Base-by-base conservation (phyloP, 2,888 invertebrate species). In the Orthonychiurus folsomi region DNA sequence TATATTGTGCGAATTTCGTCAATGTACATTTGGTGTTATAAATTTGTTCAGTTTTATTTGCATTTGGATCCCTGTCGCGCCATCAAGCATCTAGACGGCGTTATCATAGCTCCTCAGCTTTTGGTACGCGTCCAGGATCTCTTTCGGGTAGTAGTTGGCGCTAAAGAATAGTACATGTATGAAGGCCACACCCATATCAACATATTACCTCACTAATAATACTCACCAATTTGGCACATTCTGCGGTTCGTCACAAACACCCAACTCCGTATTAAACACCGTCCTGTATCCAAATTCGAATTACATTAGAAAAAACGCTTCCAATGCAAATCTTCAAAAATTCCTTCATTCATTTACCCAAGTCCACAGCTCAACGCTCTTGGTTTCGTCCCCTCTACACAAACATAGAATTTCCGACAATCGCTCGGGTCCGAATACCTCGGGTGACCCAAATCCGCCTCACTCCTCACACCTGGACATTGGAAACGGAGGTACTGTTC, bases 241-340 rank as follows among this genome's bases (percentile, higher is more conserved):
- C 79, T 92, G 90, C 37, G 92, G 92, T 1, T 88, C 85, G 76
- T 93, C 93, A 77, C 93, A 93, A 76, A 83, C 85, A 78, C 89
- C 87, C 0, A 83, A 79, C 69, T 86, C 86, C 70, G 91, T 89
- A 76, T 93, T 93, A 82, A 92, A 93, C n/a, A 92, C 93, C 76
- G 89, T 88, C 64, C 93, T 91, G 61, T 85, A 60, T 18, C 61
- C 68, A 56, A 69, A 61, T 3, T 56, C 56, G 24, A 55, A 21
- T 24, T 56, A n/a, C 9, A 26, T n/a, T n/a, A 56, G 9, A 26
- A 25, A 12, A 26, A 9, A 56, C n/a, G 15, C 24, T 54, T 54
- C 26, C 26, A n/a, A n/a, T n/a, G n/a, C n/a, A n/a, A n/a, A n/a
- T n/a, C n/a, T n/a, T n/a, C n/a, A n/a, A n/a, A n/a, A n/a, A 52